Percentiles rank a stretch among this genome's conserved stretches.
Evolutionary conservation across 2,797 vertebrate genomes (phyloP).

Genomic region (Enteromius thamalakanensis): DNA sequence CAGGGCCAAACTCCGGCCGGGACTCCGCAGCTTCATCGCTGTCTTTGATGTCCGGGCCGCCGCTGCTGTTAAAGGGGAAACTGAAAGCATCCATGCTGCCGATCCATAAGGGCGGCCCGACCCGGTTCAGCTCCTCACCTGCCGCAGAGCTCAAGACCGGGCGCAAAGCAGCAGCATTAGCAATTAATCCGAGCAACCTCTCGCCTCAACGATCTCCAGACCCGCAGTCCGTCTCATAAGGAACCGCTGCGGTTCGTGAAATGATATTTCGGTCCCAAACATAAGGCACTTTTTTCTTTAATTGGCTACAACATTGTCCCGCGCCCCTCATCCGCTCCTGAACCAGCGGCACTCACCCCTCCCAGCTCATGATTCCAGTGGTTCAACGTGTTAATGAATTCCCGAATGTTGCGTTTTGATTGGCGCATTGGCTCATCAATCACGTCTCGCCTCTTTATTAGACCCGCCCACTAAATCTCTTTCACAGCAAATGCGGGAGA

Average conservation of each 20-base stretch:
- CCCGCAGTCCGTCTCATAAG: conserved; percentile 54
- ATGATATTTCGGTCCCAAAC: conserved; percentile 24
- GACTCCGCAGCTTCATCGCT: conserved; percentile 71
- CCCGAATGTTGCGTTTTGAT: conserved; percentile 59
- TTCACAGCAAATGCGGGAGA: conserved; percentile 29
- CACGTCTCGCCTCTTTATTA: conserved; percentile 7
- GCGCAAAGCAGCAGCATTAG: conserved; percentile 57
- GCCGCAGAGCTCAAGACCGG: conserved; percentile 59
- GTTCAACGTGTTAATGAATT: conserved; percentile 33
- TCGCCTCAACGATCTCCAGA: conserved; percentile 46
- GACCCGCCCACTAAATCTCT: conserved; percentile 40
- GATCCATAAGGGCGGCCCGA: conserved; percentile 88
- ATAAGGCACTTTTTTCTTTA: conserved; percentile 45
- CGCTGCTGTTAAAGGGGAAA: conserved; percentile 75
- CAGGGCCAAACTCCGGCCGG: conserved; percentile 67
- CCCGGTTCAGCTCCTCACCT: conserved; percentile 62
- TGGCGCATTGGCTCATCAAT: conserved; percentile 66
- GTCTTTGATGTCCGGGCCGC: conserved; percentile 73
- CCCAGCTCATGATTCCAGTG: conserved; percentile 30
- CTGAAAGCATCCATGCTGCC: conserved; percentile 91
- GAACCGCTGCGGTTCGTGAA: not conserved
- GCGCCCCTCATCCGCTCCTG: conserved; percentile 59
- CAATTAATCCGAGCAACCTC: conserved; percentile 67
- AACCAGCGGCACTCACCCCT: conserved; percentile 22
- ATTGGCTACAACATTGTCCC: conserved; percentile 49